A percentile compares a stretch with the other conserved stretches of the same genome.
phyloP scores from a whole-genome alignment of 2,113 vertebrate species.

The Candoia aspera region DNA sequence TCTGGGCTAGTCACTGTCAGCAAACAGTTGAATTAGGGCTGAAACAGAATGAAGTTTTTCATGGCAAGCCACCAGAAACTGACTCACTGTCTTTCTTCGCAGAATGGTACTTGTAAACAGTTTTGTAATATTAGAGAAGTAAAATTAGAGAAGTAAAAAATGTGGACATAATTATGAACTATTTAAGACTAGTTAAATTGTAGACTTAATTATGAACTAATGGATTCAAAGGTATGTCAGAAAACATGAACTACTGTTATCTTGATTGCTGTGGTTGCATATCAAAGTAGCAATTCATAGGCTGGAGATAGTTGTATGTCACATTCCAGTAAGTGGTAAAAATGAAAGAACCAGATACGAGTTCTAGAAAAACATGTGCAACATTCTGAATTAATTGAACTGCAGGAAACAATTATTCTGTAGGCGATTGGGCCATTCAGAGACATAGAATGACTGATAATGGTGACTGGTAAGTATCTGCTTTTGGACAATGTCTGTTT shows the following conservation, averaged over 20 bases:
- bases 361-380: background rate
- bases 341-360: background rate
- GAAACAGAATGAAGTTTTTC: background rate
- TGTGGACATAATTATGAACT: background rate
- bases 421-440: background rate
- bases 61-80: background rate
- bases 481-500: background rate
- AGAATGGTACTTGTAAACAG: background rate
- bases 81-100: background rate
- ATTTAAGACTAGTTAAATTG: background rate
- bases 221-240: background rate
- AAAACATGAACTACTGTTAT: background rate
- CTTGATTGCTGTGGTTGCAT: background rate
- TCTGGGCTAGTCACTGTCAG: background rate
- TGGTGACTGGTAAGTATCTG: background rate
- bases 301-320: background rate
- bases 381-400: background rate
- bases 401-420: background rate
- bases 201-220: background rate
- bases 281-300: background rate
- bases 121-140: background rate
- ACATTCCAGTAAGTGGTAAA: background rate
- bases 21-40: background rate
- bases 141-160: background rate
- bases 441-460: background rate